Evolutionary conservation across 2,797 vertebrate species (phyloP).

Genomic region (Prunella strophiata): DNA sequence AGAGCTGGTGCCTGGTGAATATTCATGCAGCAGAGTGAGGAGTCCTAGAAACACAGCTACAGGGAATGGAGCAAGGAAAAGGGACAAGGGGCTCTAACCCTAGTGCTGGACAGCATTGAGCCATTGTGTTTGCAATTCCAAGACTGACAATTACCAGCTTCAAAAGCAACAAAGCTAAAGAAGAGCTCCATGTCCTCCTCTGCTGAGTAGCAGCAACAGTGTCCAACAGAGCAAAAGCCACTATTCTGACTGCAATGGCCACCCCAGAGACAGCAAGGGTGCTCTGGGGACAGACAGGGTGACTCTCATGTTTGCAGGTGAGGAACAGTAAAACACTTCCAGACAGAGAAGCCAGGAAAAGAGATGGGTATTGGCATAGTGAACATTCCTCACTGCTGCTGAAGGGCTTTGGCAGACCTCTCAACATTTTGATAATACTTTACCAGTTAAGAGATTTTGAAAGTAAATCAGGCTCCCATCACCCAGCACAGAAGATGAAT

Average conservation of each 20-base stretch:
- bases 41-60: constrained; percentile 15
- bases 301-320: neutral
- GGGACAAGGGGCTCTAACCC: neutral
- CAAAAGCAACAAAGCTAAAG: neutral
- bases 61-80: neutral
- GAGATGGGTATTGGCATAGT: fast-evolving
- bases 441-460: neutral
- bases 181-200: neutral
- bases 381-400: neutral
- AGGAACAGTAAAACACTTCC: neutral
- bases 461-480: neutral
- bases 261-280: neutral
- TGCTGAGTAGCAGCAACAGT: neutral
- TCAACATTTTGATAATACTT: neutral
- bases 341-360: neutral
- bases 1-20: constrained; percentile 60
- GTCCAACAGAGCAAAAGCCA: neutral
- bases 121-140: neutral
- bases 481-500: neutral
- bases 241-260: fast-evolving
- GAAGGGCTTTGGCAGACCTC: neutral
- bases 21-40: constrained; percentile 17
- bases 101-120: neutral
- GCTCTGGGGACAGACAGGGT: neutral
- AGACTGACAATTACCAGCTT: neutral